Evolutionary conservation across 2,888 invertebrate species (phyloP), one percentile per base, ranked within the genome.

Genomic region (Phragmatobia fuliginosa): DNA sequence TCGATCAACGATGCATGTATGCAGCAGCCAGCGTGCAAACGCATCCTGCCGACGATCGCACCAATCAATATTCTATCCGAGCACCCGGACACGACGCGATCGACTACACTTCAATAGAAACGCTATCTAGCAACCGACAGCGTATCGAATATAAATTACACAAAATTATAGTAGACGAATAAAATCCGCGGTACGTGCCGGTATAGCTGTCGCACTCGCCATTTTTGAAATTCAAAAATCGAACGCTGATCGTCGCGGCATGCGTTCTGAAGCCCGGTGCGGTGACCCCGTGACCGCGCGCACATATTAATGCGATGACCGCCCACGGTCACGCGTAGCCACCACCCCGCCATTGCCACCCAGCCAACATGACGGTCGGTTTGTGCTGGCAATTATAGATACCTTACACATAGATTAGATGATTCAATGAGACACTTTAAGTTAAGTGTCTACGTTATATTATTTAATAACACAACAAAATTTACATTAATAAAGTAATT

Each of bases 61-160:
- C 60, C 83, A 77, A 92, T 93, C 92, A 92, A 87, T 93, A 94
- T 94, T 90, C 93, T 76, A 74, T 77, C 78, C 82, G 77, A 76
- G 83, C 87, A 89, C 91, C 91, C 92, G 92, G 92, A 91, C 91
- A 89, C 85, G 83, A 84, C 85, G 84, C 87, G 87, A 84, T 86
- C 83, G 82, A 83, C 88, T 82, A 87, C 88, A 92, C 92, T 90
- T 92, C 92, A 92, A 93, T 92, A 90, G 91, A 86, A 89, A 88
- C 89, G 88, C 88, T 90, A 92, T 91, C 90, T 89, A 91, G 83
- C 83, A 85, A 88, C 91, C 90, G 91, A 87, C 76, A 69, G 86
- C 89, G 92, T 88, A 92, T 90, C 91, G 94, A 93, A 94, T 94
- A 93, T 94, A 93, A 94, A 94, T 92, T 92, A 92, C 90, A 91